phyloP scores from a whole-genome alignment of 2,113 vertebrate genomes.

The Notiomystis cincta region DNA sequence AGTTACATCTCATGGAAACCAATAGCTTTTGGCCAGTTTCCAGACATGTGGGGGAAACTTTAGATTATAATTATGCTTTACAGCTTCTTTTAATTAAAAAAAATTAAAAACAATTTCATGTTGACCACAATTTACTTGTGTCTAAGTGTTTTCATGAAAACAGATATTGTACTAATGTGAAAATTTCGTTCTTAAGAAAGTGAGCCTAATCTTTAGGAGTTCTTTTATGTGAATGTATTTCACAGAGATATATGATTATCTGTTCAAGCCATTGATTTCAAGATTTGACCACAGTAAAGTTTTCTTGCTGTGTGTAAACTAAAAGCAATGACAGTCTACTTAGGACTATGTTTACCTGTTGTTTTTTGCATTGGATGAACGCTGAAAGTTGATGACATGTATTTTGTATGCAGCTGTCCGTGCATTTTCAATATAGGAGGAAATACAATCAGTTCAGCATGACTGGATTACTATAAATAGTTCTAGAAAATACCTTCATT shows the following conservation, averaged over 20 bases:
- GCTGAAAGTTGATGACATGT: slow-evolving; percentile 1
- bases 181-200: neutral
- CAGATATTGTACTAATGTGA: neutral
- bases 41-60: neutral
- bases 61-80: neutral
- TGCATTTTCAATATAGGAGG: slow-evolving; percentile 21
- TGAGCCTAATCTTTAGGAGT: neutral
- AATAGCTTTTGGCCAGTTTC: neutral
- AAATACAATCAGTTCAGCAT: slow-evolving; percentile 52
- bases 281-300: neutral
- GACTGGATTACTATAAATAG: slow-evolving; percentile 38
- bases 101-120: neutral
- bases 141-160: neutral
- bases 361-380: neutral
- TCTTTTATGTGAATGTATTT: neutral
- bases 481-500: slow-evolving; percentile 47
- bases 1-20: neutral
- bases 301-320: neutral
- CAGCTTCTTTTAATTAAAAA: neutral
- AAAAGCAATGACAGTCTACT: neutral
- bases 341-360: neutral
- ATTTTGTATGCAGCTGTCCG: slow-evolving; percentile 3
- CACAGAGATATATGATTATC: neutral
- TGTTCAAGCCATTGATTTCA: neutral
- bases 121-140: neutral